Evolutionary conservation across 2,888 invertebrate species (phyloP), one percentile per base, ranked within the genome.

Genomic region (Disparrhopalites patrizii): DNA sequence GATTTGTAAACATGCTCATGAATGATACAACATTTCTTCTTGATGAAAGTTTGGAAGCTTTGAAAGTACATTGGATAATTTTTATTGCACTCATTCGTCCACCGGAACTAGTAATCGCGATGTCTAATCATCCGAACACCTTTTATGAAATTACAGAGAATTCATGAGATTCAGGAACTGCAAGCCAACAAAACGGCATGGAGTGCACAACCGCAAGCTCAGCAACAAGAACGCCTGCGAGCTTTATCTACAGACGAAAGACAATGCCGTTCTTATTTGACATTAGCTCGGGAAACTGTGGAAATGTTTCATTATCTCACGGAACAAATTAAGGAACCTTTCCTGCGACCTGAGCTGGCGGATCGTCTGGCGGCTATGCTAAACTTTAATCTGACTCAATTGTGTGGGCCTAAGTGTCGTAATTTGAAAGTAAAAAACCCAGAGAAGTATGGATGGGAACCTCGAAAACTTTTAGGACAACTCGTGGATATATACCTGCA

Each of bases 301-400:
- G 94, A 98, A 79, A 94, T 99, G 94, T 89, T 99, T 79, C 92
- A 95, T 79, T 96, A 97, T 81, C 83, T 99, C 76, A 96, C 97
- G 23, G 89, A 89, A 76, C 91, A 94, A 78, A 96, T 98, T 75
- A 90, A 90, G 77, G 91, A 94, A 78, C 96, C 97, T 47, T 99
- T 99, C 82, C 84, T 96, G 76, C 86, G 92, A 69, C 89, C 94
- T 1, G 96, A 95, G 81, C 83, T 99, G 70, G 94, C 93, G 50
- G 94, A 94, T 78, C 83, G 96, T 62, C 85, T 99, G 65, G 95
- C 97, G 63, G 94, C 97, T 65, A 99, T 99, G 98, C 84, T 99
- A 73, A 97, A 99, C 81, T 97, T 94, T 80, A 99, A 99, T 82
- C 83, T 99, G 72, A 91, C 93, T 78, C 97, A 98, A 79, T 83